Evolutionary conservation across 1,140 invertebrate species (phyloP), one percentile per base, ranked within the genome.

Genomic region (Zeugodacus cucurbitae): DNA sequence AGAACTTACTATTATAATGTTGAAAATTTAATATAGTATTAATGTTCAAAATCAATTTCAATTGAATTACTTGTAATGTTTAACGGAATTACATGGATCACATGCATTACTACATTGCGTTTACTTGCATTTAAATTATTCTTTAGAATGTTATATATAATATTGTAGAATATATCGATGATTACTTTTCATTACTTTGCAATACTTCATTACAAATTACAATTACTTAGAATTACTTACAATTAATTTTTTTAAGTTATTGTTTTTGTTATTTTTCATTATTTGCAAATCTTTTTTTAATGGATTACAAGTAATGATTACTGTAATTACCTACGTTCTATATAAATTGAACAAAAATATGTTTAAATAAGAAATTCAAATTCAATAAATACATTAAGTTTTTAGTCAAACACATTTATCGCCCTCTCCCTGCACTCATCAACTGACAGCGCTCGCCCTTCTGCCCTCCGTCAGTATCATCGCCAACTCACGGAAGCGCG

Each of bases 401-500:
- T 54, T 17, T 11, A 17, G 7, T 3, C 7, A 41, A 54, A 54
- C 20, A 20, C 48, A 54, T 54, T 54, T 54, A 54, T 54, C 58
- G 3, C 58, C 4, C 58, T 62, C 58, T 5, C 7, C n/a, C 22
- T 7, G n/a, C 58, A n/a, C n/a, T 2, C 17, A 14, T 26, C 58
- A 6, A 10, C 37, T 41, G 7, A 0, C 17, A 17, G 17, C 10
- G 17, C 67, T 70, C 32, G 17, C 67, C 32, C 26, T 14, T 74
- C 20, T 41, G n/a, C 32, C 3, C 17, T 32, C 32, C 34, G 8
- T 41, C 67, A 14, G n/a, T 32, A 29, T 34, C 3, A 32, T 34
- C 29, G 64, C 37, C 74, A 22, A 48, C 41, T 29, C 74, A 34
- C n/a, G 74, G 54, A 90, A 92, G 92, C 92, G 92, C 91, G 92